phyloP scores from a whole-genome alignment of 2,113 vertebrate species.

The Saguinus midas region DNA sequence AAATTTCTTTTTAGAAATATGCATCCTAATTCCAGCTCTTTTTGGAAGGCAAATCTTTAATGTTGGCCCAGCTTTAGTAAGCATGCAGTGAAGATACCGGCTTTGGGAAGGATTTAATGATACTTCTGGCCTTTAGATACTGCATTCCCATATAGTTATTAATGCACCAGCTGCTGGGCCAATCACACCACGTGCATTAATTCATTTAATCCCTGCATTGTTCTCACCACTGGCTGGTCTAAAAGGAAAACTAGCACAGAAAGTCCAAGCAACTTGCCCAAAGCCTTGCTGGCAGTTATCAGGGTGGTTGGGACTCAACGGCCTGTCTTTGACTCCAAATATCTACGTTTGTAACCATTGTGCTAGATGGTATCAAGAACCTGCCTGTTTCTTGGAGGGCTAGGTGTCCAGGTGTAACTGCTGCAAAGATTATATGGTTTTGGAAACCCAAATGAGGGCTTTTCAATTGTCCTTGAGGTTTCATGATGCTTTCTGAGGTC shows the following conservation, averaged over 20 bases:
- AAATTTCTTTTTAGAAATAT: background rate
- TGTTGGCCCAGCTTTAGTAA: background rate
- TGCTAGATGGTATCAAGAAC: background rate
- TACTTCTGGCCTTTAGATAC: background rate
- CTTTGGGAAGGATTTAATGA: background rate
- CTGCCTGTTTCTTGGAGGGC: background rate
- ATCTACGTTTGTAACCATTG: background rate
- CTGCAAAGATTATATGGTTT: background rate
- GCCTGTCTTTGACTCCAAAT: background rate
- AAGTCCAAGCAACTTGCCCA: background rate
- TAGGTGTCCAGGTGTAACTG: background rate
- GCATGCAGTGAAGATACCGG: background rate
- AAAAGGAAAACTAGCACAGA: background rate
- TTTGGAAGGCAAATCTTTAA: background rate
- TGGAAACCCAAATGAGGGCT: background rate
- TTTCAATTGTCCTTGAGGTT: background rate
- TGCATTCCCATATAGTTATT: background rate
- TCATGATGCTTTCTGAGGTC: background rate
- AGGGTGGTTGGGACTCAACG: background rate
- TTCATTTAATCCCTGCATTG: background rate
- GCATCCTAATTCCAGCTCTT: background rate
- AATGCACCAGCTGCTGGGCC: background rate
- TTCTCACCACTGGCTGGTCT: background rate
- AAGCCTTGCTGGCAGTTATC: background rate
- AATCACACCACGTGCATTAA: background rate